Percentiles rank a stretch among this genome's conserved stretches.
Conservation (phyloP, 2,888 invertebrate species). For the Gari tellinella region DNA sequence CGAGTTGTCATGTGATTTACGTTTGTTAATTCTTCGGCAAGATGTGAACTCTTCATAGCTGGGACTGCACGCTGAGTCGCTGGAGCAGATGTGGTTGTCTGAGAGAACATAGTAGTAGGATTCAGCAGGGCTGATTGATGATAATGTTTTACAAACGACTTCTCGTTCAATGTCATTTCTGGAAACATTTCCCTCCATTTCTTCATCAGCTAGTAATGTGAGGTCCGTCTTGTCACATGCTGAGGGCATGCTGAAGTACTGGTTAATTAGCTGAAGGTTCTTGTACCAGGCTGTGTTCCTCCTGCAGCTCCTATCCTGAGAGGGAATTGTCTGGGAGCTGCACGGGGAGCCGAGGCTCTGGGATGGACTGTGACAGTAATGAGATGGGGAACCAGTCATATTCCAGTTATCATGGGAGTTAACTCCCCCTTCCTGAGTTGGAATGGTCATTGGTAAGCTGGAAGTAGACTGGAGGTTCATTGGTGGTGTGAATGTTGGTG, state of each 20-base stretch:
- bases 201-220: conserved; percentile 27
- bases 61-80: conserved; percentile 45
- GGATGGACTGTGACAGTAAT: conserved; percentile 51
- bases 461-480: conserved; percentile 37
- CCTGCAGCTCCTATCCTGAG: conserved; percentile 54
- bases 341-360: conserved; percentile 12
- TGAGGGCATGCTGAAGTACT: conserved; percentile 35
- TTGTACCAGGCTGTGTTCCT: conserved; percentile 37
- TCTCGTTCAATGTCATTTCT: conserved; percentile 56
- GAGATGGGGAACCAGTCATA: conserved; percentile 50
- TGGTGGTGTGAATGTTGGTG: conserved; percentile 25
- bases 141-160: conserved; percentile 46
- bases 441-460: conserved; percentile 57
- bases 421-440: conserved; percentile 62
- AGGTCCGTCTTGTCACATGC: conserved; percentile 37
- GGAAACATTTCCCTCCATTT: conserved; percentile 45
- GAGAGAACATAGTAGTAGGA: conserved; percentile 55
- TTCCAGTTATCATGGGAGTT: conserved; percentile 56
- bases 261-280: conserved; percentile 54
- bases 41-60: conserved; percentile 59
- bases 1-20: conserved; percentile 50
- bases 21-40: conserved; percentile 51
- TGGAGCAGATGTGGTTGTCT: conserved; percentile 40
- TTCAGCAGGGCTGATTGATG: conserved; percentile 42
- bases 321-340: conserved; percentile 52